phyloP scores from a whole-genome alignment of 1,140 invertebrate genomes.

The Pogonomyrmex californicus region DNA sequence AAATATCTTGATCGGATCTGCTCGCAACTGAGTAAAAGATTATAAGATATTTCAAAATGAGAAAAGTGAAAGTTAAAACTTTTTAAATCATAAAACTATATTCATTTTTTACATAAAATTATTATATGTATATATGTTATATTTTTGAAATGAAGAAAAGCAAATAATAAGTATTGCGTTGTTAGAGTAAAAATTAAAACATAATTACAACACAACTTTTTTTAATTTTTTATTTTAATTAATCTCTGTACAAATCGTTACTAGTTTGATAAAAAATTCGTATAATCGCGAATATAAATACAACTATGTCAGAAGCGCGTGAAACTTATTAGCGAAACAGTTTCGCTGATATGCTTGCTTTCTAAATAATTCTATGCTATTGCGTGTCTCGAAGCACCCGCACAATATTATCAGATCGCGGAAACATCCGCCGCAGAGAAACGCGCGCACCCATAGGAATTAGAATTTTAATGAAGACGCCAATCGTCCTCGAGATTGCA shows the following conservation, averaged over 20 bases:
- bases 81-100: background rate
- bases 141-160: background rate
- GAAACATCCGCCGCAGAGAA: slow-evolving; percentile 57
- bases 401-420: slow-evolving; percentile 56
- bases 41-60: slow-evolving; percentile 20
- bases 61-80: slow-evolving; percentile 7
- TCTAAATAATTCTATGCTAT: slow-evolving; percentile 55
- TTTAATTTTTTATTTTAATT: background rate
- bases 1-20: slow-evolving; percentile 41
- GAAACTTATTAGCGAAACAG: slow-evolving; percentile 46
- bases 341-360: slow-evolving; percentile 53
- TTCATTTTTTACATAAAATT: background rate
- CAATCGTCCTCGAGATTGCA: slow-evolving; percentile 45
- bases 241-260: background rate
- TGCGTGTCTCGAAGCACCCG: slow-evolving; percentile 38
- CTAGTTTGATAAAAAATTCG: background rate
- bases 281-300: slow-evolving; percentile 17
- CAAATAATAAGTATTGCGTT: background rate
- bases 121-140: background rate
- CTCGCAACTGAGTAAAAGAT: slow-evolving; percentile 1
- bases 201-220: background rate
- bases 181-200: slow-evolving; percentile 1
- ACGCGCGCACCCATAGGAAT: slow-evolving; percentile 19
- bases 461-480: slow-evolving; percentile 41
- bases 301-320: background rate